These are phyloP conservation scores for Artemia sinica DNA, from an alignment of 2,888 invertebrate genomes.

Conservation along the genomic window DNA sequence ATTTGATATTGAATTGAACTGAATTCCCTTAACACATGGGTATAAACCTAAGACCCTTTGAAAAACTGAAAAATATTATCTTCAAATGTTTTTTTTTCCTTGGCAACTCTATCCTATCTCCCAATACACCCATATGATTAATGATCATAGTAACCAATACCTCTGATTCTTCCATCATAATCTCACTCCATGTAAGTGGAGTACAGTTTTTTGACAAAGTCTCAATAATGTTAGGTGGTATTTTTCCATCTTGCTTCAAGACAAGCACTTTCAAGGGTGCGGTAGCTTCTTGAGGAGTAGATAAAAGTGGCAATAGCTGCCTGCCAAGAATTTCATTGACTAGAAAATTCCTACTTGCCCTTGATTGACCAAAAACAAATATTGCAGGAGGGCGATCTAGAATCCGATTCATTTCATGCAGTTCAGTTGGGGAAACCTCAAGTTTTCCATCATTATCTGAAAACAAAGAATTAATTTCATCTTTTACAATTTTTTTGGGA, in stretches of 20 bases:
- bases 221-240: neutral
- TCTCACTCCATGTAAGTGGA: constrained; percentile 1
- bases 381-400: constrained; percentile 44
- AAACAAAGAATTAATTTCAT: constrained; percentile 22
- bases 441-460: constrained; percentile 32
- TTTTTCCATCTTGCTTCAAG: neutral
- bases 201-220: neutral
- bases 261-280: constrained; percentile 2
- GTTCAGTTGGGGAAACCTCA: neutral
- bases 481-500: neutral
- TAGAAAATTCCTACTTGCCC: constrained; percentile 49
- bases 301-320: constrained; percentile 14
- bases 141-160: too few relatives aligned
- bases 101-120: too few relatives aligned
- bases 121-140: too few relatives aligned
- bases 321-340: constrained; percentile 51
- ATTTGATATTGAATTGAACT: too few relatives aligned
- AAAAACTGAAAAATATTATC: too few relatives aligned
- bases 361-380: constrained; percentile 52
- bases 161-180: neutral
- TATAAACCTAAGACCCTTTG: too few relatives aligned
- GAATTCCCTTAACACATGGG: too few relatives aligned
- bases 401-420: constrained; percentile 18
- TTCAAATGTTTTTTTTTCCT: too few relatives aligned
- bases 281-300: neutral